Evolutionary conservation across 2,113 vertebrate species (phyloP).

Genomic region (Paramormyrops kingsleyae): DNA sequence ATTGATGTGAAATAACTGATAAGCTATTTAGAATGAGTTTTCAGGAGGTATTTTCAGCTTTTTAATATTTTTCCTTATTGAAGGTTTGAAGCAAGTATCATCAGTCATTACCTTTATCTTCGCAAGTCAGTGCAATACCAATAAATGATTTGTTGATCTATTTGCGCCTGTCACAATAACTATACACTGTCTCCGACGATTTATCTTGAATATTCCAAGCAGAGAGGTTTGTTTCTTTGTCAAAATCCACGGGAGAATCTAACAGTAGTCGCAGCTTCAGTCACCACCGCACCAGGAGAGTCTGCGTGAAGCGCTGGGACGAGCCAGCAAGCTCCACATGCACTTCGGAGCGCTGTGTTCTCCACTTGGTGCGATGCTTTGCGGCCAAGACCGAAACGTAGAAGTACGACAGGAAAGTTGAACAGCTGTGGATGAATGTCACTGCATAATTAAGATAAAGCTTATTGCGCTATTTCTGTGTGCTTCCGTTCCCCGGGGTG

Average conservation of each 20-base stretch:
- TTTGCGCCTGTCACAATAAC: not conserved
- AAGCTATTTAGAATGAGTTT: not conserved
- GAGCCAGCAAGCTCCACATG: not conserved
- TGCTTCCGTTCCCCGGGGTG: not conserved
- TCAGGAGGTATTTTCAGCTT: not conserved
- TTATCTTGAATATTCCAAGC: not conserved
- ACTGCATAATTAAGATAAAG: not conserved
- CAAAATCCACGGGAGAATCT: conserved; percentile 18
- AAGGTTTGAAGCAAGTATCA: not conserved
- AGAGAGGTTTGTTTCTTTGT: conserved; percentile 30
- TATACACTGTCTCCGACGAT: not conserved
- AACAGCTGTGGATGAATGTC: not conserved
- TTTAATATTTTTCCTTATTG: not conserved
- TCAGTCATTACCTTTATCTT: not conserved
- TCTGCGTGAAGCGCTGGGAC: not conserved
- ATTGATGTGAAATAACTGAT: not conserved
- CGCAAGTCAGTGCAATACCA: not conserved
- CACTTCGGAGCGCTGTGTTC: not conserved
- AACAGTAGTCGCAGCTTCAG: conserved; percentile 23
- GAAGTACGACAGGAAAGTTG: not conserved
- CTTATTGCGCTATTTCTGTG: not conserved
- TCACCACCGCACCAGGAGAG: conserved; percentile 35
- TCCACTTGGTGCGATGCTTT: not conserved
- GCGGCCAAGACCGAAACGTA: not conserved
- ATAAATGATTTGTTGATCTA: not conserved